Evolutionary conservation across 2,797 vertebrate species (phyloP).

Genomic region (Lacerta bilineata): DNA sequence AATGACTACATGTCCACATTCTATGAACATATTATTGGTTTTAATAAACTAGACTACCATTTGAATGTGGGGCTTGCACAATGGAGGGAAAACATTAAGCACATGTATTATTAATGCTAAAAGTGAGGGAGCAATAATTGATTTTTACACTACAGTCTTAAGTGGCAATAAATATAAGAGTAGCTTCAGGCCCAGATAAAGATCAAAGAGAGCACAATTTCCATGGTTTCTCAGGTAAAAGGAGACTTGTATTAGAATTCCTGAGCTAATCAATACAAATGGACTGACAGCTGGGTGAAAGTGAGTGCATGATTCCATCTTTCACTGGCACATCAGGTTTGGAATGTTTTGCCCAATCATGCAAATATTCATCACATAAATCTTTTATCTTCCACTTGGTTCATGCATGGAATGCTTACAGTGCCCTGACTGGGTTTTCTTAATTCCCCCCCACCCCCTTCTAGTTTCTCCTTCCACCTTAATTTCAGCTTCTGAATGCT

Average conservation of each 20-base stretch:
- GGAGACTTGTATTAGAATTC: conserved; percentile 32
- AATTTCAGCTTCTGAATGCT: neutral
- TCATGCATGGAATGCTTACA: neutral
- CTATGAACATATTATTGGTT: conserved; percentile 26
- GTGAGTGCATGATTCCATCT: conserved; percentile 37
- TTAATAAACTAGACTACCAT: conserved; percentile 58
- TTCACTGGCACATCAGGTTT: conserved; percentile 8
- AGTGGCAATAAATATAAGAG: conserved; percentile 53
- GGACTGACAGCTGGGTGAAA: neutral
- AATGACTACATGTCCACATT: conserved; percentile 41
- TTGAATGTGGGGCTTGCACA: conserved; percentile 43
- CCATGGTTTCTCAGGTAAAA: conserved; percentile 52
- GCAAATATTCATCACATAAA: conserved; percentile 40
- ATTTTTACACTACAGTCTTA: conserved; percentile 54
- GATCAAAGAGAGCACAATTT: conserved; percentile 42
- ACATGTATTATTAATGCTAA: conserved; percentile 57
- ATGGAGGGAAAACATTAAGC: conserved; percentile 46
- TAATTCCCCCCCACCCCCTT: neutral
- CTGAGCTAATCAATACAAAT: conserved; percentile 45
- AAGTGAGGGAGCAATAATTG: conserved; percentile 55
- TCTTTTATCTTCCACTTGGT: conserved; percentile 24
- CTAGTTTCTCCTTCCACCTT: neutral
- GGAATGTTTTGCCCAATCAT: conserved; percentile 24
- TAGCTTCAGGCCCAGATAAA: conserved; percentile 58
- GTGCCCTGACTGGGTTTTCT: neutral